phyloP scores from a whole-genome alignment of 2,113 vertebrate species.

The Calonectris borealis region DNA sequence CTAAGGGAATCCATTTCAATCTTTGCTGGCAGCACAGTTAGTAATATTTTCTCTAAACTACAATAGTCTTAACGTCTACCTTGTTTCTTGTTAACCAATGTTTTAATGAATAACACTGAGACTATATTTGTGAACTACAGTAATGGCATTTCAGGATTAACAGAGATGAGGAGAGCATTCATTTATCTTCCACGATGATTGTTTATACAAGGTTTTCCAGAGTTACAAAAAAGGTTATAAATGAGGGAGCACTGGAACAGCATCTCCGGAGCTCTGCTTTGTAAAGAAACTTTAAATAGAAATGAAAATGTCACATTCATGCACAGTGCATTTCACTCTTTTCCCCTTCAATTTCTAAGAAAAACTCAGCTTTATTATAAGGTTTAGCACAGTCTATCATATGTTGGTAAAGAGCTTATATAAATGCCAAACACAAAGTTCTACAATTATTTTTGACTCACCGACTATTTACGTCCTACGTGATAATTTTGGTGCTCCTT shows the following conservation, averaged over 20 bases:
- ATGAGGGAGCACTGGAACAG: neutral
- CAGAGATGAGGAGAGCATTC: neutral
- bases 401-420: neutral
- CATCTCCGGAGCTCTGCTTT: neutral
- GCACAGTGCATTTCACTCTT: neutral
- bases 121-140: neutral
- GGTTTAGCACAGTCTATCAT: neutral
- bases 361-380: constrained; percentile 1
- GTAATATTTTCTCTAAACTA: neutral
- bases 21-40: neutral
- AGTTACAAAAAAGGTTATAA: constrained; percentile 21
- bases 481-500: neutral
- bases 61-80: neutral
- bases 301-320: constrained; percentile 46
- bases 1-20: neutral
- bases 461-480: neutral
- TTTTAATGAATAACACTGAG: neutral
- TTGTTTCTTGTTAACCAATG: neutral
- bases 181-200: constrained; percentile 9
- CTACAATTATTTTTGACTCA: constrained; percentile 6
- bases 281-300: constrained; percentile 34
- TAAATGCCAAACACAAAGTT: constrained; percentile 9
- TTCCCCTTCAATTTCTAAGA: constrained; percentile 1
- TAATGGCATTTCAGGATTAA: constrained; percentile 35
- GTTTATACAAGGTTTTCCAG: constrained; percentile 25